Evolutionary conservation across 2,113 vertebrate genomes (phyloP).

Genomic region (Sakesphorus luctuosus): DNA sequence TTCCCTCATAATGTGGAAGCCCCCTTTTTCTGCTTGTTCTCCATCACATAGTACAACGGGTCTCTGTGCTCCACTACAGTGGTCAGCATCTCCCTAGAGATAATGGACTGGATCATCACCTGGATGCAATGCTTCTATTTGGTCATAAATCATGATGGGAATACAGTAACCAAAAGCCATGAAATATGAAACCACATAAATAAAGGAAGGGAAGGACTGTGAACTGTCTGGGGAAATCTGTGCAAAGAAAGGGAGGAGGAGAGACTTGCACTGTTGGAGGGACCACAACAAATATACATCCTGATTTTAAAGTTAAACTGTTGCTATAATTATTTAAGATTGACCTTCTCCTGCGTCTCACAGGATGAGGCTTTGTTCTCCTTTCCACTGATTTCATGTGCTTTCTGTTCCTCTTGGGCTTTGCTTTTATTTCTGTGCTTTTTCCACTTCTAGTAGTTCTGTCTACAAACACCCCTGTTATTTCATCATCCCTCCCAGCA

Average conservation of each 20-base stretch:
- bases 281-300: not conserved
- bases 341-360: not conserved
- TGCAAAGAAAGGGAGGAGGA: constrained; percentile 33
- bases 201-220: constrained; percentile 28
- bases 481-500: constrained; percentile 3
- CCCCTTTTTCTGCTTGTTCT: not conserved
- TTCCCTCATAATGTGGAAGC: not conserved
- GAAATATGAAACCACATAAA: constrained; percentile 51
- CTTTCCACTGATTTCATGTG: not conserved
- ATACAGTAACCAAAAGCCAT: constrained; percentile 36
- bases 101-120: constrained; percentile 63
- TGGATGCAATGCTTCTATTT: constrained; percentile 33
- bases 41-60: not conserved
- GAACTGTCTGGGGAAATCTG: constrained; percentile 51
- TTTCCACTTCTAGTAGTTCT: constrained; percentile 2
- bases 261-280: not conserved
- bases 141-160: constrained; percentile 48
- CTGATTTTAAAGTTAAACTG: constrained; percentile 43
- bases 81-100: constrained; percentile 28
- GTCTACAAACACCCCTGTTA: not conserved
- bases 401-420: constrained; percentile 51
- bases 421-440: constrained; percentile 34
- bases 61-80: not conserved
- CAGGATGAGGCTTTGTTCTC: constrained; percentile 50
- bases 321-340: constrained; percentile 46